phyloP scores from a whole-genome alignment of 2,888 invertebrate genomes.

The Ferrisia virgata region DNA sequence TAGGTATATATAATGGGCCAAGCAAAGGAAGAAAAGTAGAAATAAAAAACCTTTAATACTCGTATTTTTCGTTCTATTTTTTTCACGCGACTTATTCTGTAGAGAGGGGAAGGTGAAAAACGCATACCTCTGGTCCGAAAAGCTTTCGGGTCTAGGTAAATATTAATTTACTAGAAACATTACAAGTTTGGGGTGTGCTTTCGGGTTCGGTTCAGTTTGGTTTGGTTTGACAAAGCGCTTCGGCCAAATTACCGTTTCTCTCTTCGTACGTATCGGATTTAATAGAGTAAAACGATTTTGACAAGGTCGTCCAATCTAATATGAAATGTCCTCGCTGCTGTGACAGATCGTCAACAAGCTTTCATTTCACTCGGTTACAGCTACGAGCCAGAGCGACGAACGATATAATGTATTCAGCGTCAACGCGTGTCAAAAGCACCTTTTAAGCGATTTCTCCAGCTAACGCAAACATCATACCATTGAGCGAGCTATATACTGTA shows the following conservation, averaged over 20 bases:
- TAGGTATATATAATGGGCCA: background rate
- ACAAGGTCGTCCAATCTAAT: slow-evolving; percentile 5
- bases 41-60: background rate
- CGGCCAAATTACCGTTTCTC: background rate
- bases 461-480: background rate
- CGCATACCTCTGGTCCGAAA: background rate
- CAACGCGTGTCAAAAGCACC: slow-evolving; percentile 25
- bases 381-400: background rate
- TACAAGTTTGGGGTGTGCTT: too few relatives aligned
- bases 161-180: slow-evolving; percentile 16
- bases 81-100: background rate
- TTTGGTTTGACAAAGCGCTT: background rate
- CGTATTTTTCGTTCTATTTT: background rate
- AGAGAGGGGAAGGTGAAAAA: background rate
- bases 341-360: slow-evolving; percentile 28
- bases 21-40: background rate
- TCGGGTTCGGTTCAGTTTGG: background rate
- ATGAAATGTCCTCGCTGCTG: background rate
- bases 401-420: slow-evolving; percentile 15
- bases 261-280: slow-evolving; percentile 7
- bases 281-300: slow-evolving; percentile 5
- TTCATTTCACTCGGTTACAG: slow-evolving; percentile 12
- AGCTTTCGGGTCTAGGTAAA: background rate
- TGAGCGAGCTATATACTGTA: too few relatives aligned
- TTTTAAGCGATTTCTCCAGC: background rate